Conservation (phyloP, 2,113 vertebrate species). For the Corythaixoides concolor region DNA sequence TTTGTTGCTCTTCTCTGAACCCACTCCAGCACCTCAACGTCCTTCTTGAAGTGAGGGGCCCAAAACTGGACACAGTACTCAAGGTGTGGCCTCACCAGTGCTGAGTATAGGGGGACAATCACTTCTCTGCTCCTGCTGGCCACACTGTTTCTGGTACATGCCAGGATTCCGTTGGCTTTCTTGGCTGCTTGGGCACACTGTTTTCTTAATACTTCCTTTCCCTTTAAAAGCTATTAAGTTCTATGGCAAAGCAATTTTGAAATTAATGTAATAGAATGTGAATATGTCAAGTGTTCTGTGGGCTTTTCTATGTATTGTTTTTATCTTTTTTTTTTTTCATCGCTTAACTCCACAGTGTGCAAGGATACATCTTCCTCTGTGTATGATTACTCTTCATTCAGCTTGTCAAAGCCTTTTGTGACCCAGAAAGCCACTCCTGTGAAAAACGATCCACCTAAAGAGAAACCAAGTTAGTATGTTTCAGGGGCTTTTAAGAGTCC, state of each 20-base stretch:
- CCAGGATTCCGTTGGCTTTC: too few relatives aligned
- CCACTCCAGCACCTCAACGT: too few relatives aligned
- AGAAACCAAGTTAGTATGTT: constrained; percentile 80
- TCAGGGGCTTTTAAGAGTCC: not conserved
- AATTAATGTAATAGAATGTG: not conserved
- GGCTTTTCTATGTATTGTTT: not conserved
- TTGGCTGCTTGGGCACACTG: too few relatives aligned
- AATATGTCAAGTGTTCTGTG: not conserved
- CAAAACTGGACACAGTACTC: too few relatives aligned
- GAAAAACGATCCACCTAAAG: constrained; percentile 83
- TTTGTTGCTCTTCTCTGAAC: too few relatives aligned
- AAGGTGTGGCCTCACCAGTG: too few relatives aligned
- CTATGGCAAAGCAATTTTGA: not conserved
- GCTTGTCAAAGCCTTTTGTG: constrained; percentile 35
- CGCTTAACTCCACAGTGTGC: constrained; percentile 28
- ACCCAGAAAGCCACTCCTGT: constrained; percentile 43
- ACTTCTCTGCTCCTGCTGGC: too few relatives aligned
- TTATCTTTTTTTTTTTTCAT: not conserved
- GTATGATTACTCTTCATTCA: constrained; percentile 18
- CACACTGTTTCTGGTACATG: too few relatives aligned
- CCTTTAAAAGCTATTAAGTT: not conserved
- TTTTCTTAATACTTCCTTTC: not conserved
- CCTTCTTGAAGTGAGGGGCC: too few relatives aligned
- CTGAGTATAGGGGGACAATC: too few relatives aligned
- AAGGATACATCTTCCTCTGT: constrained; percentile 33